A percentile compares a stretch with the other conserved stretches of the same genome.
These are phyloP conservation scores for Tapera naevia DNA, from an alignment of 2,797 vertebrate genomes.

Conservation along the genomic window DNA sequence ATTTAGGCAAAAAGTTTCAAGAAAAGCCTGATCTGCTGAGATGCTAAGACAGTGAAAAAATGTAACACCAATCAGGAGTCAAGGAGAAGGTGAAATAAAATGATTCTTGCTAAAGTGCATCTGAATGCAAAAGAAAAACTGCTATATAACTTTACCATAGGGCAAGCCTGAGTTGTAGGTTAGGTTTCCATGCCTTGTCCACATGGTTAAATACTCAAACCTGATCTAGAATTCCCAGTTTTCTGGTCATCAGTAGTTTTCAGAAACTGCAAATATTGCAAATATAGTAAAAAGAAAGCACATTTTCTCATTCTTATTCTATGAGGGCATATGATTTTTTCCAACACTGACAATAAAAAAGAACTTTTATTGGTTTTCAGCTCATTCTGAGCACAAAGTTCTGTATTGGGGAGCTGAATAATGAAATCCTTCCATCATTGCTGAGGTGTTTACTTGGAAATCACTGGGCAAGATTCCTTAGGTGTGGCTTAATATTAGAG, in stretches of 20 bases:
- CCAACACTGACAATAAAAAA: conserved; percentile 33
- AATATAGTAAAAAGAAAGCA: background rate
- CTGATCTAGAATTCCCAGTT: conserved; percentile 1
- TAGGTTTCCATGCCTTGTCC: background rate
- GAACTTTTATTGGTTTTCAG: conserved; percentile 15
- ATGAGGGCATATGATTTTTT: conserved; percentile 6
- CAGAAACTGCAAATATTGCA: conserved; percentile 10
- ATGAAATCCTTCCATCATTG: conserved; percentile 23
- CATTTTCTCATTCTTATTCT: background rate
- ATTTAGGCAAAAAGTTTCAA: background rate
- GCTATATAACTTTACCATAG: background rate
- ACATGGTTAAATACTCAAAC: background rate
- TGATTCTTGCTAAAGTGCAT: background rate
- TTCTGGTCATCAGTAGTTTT: background rate
- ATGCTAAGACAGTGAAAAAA: background rate
- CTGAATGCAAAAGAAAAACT: background rate
- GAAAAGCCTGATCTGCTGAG: background rate
- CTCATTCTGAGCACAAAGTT: conserved; percentile 23
- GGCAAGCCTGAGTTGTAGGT: background rate
- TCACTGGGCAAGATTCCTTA: background rate
- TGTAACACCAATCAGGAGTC: background rate
- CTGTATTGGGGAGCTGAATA: background rate
- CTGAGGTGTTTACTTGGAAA: background rate
- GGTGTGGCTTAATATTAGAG: background rate
- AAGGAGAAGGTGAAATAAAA: background rate